Evolutionary conservation across 30 jellyfish, hydroid and myxozoan genomes (phyloP).

Genomic region (Turritopsis rubra): DNA sequence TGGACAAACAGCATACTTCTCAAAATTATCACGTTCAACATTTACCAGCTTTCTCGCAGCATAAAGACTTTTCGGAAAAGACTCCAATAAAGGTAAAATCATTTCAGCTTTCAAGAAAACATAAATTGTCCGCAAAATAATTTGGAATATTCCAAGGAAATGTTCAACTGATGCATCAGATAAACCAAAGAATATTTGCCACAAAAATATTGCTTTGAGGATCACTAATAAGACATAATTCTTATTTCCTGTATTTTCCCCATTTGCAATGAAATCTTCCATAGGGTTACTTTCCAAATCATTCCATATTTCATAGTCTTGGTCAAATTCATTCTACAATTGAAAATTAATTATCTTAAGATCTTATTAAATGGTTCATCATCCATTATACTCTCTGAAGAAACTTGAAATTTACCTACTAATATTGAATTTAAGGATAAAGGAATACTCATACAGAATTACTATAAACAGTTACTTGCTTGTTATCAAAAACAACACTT

Average conservation of each 20-base stretch:
- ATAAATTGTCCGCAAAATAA: neutral
- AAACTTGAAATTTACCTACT: neutral
- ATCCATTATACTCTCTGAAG: neutral
- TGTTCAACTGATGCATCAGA: neutral
- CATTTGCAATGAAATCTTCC: neutral
- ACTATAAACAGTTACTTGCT: neutral
- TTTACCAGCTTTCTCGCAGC: neutral
- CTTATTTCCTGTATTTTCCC: neutral
- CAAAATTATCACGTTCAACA: neutral
- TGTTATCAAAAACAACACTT: neutral
- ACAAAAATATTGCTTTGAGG: neutral
- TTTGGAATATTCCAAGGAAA: slow-evolving; percentile 4
- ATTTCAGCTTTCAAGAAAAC: neutral
- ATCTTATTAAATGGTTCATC: too few species aligned
- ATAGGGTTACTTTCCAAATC: slow-evolving; percentile 2
- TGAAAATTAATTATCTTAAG: neutral
- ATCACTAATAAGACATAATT: neutral
- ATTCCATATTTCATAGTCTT: slow-evolving; percentile 8
- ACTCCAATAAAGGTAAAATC: neutral
- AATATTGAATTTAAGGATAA: neutral
- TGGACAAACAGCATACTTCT: slow-evolving; percentile 13
- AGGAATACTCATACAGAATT: neutral
- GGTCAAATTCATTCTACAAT: neutral
- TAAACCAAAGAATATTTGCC: neutral
- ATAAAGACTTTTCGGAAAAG: neutral